Percentiles rank a stretch among this genome's conserved stretches.
Evolutionary conservation across 2,113 vertebrate species (phyloP).

Genomic region (Brachyhypopomus occidentalis): DNA sequence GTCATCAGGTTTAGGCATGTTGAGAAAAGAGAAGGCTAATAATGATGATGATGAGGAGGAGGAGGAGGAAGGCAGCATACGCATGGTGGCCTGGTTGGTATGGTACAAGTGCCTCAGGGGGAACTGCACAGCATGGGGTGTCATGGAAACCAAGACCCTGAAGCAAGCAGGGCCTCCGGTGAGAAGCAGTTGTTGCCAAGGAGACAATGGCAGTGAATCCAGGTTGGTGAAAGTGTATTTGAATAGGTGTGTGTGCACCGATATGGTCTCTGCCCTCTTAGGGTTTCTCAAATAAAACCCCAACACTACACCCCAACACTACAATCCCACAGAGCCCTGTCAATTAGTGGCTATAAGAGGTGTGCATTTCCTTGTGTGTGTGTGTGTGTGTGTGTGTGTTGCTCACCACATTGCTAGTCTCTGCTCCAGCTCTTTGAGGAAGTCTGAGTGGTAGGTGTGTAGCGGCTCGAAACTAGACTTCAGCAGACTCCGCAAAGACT

Average conservation of each 20-base stretch:
- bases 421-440: conserved; percentile 96
- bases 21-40: not conserved
- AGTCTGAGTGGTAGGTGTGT: conserved; percentile 92
- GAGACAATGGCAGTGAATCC: conserved; percentile 6
- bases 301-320: not conserved
- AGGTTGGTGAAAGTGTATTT: not conserved
- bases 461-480: conserved; percentile 92
- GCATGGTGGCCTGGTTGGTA: not conserved
- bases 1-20: not conserved
- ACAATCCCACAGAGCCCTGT: not conserved
- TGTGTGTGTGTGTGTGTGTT: not conserved
- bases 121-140: not conserved
- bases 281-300: not conserved
- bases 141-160: conserved; percentile 34
- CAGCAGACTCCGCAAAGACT: conserved; percentile 83
- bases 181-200: conserved; percentile 34
- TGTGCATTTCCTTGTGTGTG: not conserved
- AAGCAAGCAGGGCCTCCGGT: conserved; percentile 19
- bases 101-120: not conserved
- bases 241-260: not conserved
- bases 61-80: not conserved
- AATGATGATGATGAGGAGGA: not conserved
- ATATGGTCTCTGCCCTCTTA: not conserved
- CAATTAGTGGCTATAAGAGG: not conserved
- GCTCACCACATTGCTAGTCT: conserved; percentile 92